These are phyloP conservation scores for Meiosimyza decipiens DNA, from an alignment of 2,888 invertebrate genomes.

Conservation along the genomic window DNA sequence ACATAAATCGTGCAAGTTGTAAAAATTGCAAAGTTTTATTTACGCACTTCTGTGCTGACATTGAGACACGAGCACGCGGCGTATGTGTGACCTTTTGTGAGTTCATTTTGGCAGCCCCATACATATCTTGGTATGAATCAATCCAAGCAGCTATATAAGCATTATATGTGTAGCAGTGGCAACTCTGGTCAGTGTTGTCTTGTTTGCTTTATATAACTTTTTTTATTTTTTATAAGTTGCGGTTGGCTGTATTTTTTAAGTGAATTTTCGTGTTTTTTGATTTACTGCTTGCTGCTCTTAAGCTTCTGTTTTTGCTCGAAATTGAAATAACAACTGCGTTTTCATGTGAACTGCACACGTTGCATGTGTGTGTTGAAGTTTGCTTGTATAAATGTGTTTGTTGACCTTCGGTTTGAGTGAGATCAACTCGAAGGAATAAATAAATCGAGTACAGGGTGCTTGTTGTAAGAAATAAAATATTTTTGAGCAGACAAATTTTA, in stretches of 20 bases:
- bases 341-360: constrained; percentile 21
- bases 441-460: no score
- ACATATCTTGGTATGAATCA: no score
- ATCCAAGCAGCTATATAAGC: no score
- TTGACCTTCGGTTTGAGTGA: no score
- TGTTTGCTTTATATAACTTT: background rate
- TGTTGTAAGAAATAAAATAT: no score
- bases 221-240: background rate
- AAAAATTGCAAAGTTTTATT: constrained; percentile 21
- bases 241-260: constrained; percentile 32
- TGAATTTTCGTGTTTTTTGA: constrained; percentile 40
- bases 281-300: constrained; percentile 31
- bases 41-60: constrained; percentile 12
- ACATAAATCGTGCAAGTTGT: constrained; percentile 22
- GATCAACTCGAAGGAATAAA: no score
- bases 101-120: background rate
- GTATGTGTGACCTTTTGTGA: no score
- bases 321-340: background rate
- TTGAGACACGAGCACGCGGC: constrained; percentile 1
- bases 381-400: no score
- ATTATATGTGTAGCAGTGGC: no score
- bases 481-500: no score
- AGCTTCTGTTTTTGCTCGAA: constrained; percentile 15
- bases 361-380: constrained; percentile 3
- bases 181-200: no score